Evolutionary conservation across 2,888 invertebrate genomes (phyloP).

Genomic region (Heliconius aoede): DNA sequence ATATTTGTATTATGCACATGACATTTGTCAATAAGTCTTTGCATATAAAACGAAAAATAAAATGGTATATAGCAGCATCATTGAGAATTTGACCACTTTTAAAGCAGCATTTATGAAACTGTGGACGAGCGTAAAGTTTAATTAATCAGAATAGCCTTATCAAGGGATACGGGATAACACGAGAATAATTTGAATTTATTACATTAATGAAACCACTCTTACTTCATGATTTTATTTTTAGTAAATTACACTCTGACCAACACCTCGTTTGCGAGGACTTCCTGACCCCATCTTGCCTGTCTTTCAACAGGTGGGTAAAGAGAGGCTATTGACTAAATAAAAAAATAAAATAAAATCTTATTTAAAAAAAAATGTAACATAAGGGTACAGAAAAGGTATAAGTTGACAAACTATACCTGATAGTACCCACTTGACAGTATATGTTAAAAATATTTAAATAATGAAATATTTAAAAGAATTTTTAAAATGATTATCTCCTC

Average conservation of each 20-base stretch:
- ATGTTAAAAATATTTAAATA: too few species aligned
- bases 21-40: background rate
- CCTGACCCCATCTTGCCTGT: too few species aligned
- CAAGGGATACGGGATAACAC: constrained; percentile 59
- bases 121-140: constrained; percentile 67
- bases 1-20: constrained; percentile 16
- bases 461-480: too few species aligned
- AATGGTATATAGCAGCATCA: constrained; percentile 50
- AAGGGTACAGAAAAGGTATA: too few species aligned
- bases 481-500: too few species aligned
- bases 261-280: background rate
- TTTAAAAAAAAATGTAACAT: too few species aligned
- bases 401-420: too few species aligned
- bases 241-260: constrained; percentile 24
- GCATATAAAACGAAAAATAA: background rate
- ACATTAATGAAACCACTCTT: constrained; percentile 41
- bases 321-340: too few species aligned
- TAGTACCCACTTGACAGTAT: too few species aligned
- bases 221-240: constrained; percentile 25
- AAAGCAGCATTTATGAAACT: constrained; percentile 67
- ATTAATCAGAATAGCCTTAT: constrained; percentile 71
- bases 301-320: too few species aligned
- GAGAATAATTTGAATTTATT: constrained; percentile 66
- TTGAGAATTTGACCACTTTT: constrained; percentile 65
- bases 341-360: too few species aligned